Percentiles rank a stretch among this genome's conserved stretches.
These are phyloP conservation scores for Prunella fulvescens DNA, from an alignment of 2,113 vertebrate species.

Conservation along the genomic window DNA sequence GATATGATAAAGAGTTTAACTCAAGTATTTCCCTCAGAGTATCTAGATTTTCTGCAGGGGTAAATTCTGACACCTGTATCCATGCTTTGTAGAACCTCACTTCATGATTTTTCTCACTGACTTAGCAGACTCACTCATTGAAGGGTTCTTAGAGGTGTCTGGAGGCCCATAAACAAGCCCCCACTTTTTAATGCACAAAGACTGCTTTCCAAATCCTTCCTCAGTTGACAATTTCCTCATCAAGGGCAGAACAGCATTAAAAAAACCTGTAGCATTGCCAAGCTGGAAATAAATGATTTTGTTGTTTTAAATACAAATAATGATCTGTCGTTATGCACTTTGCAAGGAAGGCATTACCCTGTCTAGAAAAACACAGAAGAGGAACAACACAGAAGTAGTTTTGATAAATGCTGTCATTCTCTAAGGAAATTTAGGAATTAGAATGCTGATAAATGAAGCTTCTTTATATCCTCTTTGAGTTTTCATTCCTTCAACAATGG, in stretches of 20 bases:
- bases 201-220: neutral
- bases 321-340: neutral
- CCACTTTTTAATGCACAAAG: neutral
- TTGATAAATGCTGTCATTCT: slow-evolving; percentile 8
- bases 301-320: slow-evolving; percentile 3
- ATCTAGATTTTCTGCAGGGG: neutral
- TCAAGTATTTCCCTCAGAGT: neutral
- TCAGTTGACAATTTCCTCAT: neutral
- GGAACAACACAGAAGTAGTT: neutral
- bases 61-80: neutral
- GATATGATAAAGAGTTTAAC: neutral
- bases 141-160: neutral
- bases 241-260: neutral
- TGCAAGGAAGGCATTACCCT: neutral
- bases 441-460: neutral
- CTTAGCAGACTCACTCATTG: neutral
- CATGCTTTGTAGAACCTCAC: neutral
- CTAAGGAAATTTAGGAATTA: neutral
- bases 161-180: neutral
- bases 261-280: neutral
- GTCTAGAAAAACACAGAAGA: neutral
- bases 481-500: neutral
- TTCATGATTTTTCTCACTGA: neutral
- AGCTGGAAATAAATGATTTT: neutral
- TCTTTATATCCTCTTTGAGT: neutral